Base-by-base conservation (phyloP, 2,797 vertebrate species). In the Pseudochirops corinnae region DNA sequence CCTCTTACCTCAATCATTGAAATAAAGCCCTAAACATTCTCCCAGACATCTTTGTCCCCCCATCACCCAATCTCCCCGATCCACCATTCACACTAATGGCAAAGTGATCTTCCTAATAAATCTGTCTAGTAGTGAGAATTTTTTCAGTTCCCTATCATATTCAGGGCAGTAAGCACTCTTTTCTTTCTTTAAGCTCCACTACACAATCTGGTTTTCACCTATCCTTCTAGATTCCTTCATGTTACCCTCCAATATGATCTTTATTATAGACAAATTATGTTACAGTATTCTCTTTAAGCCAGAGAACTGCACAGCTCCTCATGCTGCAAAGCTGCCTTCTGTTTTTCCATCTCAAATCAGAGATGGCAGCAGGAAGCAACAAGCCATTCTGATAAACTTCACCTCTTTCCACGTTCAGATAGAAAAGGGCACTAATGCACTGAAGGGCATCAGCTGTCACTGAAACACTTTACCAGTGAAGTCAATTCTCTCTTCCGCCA, bases 371-470 rank as follows among this genome's bases (percentile, higher is more conserved):
- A 33, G 33, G 60, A 67, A 33, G 33, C 12, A 67, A n/a, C 60
- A 67, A 67, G 67, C 6, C n/a, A 24, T 24, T 74, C 18, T 74
- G 67, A 74, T 74, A 74, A 39, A n/a, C 67, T 74, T 74, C 67
- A 39, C 67, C n/a, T 74, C n/a, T 74, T n/a, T 74, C n/a, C n/a
- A 74, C 4, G 2, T 74, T 74, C n/a, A 39, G n/a, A 74, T 74
- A 74, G 67, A 74, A 74, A 74, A 74, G 67, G 67, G n/a, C 67
- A 74, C 67, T 74, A 39, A 74, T 74, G 67, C 67, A 74, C n/a
- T 39, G 67, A 74, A 74, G n/a, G 67, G 67, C 67, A 74, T 39
- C 39, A 74, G n/a, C 67, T n/a, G n/a, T 74, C 67, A 74, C 67
- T 74, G 67, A 74, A 74, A 74, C 67, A 74, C 16, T 74, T 39